phyloP scores from a whole-genome alignment of 2,797 vertebrate genomes.

The Microhierax caerulescens region DNA sequence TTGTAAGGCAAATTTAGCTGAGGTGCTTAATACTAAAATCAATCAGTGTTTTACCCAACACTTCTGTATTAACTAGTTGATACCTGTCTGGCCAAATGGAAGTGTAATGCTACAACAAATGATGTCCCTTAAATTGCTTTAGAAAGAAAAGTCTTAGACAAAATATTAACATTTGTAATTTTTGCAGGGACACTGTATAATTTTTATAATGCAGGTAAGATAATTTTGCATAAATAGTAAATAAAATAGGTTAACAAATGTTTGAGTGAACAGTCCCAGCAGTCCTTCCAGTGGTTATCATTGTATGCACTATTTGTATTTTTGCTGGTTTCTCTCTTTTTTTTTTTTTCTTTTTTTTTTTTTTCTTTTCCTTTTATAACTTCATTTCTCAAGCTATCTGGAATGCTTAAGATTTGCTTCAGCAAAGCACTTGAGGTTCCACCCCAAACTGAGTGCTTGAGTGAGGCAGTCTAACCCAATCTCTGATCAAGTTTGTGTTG shows the following conservation, averaged over 20 bases:
- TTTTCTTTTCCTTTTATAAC: not conserved
- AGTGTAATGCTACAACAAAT: not conserved
- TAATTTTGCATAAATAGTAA: not conserved
- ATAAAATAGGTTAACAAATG: not conserved
- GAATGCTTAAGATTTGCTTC: not conserved
- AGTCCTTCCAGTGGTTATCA: not conserved
- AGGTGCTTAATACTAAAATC: not conserved
- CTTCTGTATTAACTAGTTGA: not conserved
- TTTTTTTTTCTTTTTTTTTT: not conserved
- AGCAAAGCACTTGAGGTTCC: not conserved
- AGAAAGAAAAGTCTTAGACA: not conserved
- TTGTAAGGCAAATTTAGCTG: not conserved
- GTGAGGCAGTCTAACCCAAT: not conserved
- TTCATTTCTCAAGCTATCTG: not conserved
- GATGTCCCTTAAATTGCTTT: not conserved
- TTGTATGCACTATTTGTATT: not conserved
- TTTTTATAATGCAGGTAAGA: not conserved
- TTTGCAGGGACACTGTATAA: not conserved
- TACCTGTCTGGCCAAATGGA: not conserved
- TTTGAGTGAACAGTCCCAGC: not conserved
- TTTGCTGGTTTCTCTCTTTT: not conserved
- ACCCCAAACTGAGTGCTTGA: not conserved
- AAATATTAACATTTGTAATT: not conserved
- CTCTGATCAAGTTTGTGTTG: not conserved
- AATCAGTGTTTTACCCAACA: not conserved